These are phyloP conservation scores for Coenonympha glycerion DNA, from an alignment of 2,888 invertebrate species.

Conservation along the genomic window DNA sequence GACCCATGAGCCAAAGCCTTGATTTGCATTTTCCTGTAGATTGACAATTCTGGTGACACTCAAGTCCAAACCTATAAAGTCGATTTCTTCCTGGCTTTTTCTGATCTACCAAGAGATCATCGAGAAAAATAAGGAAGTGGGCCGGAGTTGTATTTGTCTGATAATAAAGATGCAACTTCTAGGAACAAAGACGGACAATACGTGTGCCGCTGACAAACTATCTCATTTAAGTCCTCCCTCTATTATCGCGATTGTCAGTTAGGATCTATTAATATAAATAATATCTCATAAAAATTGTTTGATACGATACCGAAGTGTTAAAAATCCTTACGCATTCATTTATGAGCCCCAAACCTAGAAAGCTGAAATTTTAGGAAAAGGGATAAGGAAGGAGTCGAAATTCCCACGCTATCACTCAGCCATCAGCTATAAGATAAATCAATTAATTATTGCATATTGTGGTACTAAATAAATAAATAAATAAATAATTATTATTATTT, in stretches of 20 bases:
- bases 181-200: slow-evolving; percentile 7
- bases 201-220: slow-evolving; percentile 12
- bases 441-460: too few relatives aligned
- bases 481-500: too few relatives aligned
- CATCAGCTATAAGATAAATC: too few relatives aligned
- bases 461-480: too few relatives aligned
- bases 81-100: slow-evolving; percentile 2
- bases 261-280: too few relatives aligned
- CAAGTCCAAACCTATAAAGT: slow-evolving; percentile 1
- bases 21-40: slow-evolving; percentile 38
- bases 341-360: too few relatives aligned
- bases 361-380: too few relatives aligned
- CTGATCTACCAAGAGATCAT: background rate
- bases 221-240: slow-evolving; percentile 1
- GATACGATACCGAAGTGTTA: too few relatives aligned
- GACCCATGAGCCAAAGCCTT: slow-evolving; percentile 49
- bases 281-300: too few relatives aligned
- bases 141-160: background rate
- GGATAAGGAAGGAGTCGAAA: too few relatives aligned
- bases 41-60: background rate
- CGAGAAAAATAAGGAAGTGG: slow-evolving; percentile 17
- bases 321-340: too few relatives aligned
- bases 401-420: too few relatives aligned
- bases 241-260: background rate
- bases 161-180: background rate